These are phyloP conservation scores for Rhynchonycteris naso DNA, from an alignment of 2,797 vertebrate species.

Conservation along the genomic window DNA sequence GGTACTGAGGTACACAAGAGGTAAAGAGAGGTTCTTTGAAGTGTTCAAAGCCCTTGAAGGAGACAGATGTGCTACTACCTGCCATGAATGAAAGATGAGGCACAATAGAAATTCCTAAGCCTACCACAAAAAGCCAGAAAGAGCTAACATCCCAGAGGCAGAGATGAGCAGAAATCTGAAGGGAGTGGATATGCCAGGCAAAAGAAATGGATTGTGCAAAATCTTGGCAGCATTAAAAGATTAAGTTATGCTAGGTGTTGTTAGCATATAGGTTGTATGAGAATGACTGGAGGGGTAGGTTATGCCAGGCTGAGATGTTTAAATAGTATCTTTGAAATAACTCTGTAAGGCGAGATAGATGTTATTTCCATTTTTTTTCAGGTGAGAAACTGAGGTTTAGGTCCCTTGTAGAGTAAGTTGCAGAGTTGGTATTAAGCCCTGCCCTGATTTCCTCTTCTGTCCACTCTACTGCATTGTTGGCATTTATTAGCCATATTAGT, in stretches of 20 bases:
- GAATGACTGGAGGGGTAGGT: neutral
- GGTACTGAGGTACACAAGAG: slow-evolving; percentile 36
- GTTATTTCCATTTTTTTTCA: slow-evolving; percentile 48
- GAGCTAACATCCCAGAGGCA: slow-evolving; percentile 4
- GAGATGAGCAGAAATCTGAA: slow-evolving; percentile 15
- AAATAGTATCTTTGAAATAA: slow-evolving; percentile 47
- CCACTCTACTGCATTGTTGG: neutral
- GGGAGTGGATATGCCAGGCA: neutral
- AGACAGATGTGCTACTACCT: slow-evolving; percentile 4
- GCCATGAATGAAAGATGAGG: slow-evolving; percentile 9
- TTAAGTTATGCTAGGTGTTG: neutral
- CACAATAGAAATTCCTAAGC: neutral
- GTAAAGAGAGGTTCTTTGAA: slow-evolving; percentile 28
- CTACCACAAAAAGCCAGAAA: slow-evolving; percentile 1
- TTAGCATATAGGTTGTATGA: neutral
- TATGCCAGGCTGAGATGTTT: slow-evolving; percentile 34
- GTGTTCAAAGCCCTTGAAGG: slow-evolving; percentile 21
- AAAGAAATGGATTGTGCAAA: neutral
- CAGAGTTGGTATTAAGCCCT: neutral
- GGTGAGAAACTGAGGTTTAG: slow-evolving; percentile 30
- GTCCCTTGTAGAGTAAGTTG: neutral
- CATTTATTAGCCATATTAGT: neutral
- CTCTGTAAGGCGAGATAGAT: neutral
- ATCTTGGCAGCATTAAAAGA: neutral
- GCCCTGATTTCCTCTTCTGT: neutral